A percentile compares a stretch with the other conserved stretches of the same genome.
Conservation (phyloP, 92 coral and sea anemone genomes). For the Heteractis magnifica region DNA sequence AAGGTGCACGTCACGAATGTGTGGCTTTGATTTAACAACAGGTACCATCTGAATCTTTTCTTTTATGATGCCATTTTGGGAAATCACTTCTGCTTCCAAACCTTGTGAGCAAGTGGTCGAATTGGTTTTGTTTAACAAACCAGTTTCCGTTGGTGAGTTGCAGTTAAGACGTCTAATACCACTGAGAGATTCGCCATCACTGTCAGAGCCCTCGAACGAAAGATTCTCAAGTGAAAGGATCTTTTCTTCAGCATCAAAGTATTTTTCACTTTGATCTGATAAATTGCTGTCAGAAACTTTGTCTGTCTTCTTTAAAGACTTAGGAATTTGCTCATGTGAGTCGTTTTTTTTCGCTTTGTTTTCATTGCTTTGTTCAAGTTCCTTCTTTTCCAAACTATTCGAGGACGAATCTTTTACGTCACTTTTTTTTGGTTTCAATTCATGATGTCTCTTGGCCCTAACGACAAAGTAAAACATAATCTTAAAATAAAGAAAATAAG, state of each 20-base stretch:
- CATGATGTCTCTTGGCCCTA: conserved; percentile 20
- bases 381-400: neutral
- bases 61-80: neutral
- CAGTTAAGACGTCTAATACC: neutral
- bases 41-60: neutral
- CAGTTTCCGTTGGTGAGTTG: neutral
- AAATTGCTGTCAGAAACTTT: neutral
- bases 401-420: neutral
- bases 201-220: conserved; percentile 29
- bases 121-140: neutral
- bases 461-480: neutral
- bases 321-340: neutral
- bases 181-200: neutral
- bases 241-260: conserved; percentile 14
- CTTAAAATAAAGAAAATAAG: neutral
- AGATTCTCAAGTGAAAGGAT: conserved; percentile 36
- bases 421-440: conserved; percentile 10
- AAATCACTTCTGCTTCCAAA: neutral
- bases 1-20: neutral
- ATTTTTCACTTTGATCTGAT: neutral
- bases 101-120: neutral
- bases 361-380: neutral
- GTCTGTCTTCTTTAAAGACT: neutral
- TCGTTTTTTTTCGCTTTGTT: neutral
- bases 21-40: conserved; percentile 7